Base-by-base conservation (phyloP, 2,888 invertebrate genomes). In the Caprella mutica region DNA sequence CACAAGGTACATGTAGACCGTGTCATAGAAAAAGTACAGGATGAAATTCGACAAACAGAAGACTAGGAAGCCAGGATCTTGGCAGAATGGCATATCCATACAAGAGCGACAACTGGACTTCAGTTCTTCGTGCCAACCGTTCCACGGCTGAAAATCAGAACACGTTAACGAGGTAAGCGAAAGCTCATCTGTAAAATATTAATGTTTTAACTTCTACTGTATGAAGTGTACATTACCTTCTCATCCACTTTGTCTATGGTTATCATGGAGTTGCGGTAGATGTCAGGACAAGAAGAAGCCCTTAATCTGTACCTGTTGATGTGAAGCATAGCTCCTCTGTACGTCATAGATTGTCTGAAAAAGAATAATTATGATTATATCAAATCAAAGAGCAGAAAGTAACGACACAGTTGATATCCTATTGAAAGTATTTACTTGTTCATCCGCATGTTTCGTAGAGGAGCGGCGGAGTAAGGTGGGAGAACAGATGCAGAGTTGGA, bases 1-100 rank as follows among this genome's bases (percentile, higher is more conserved):
- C 55, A 86, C 85, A 63, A 93, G 77, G 74, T 91, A 94, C 72
- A 94, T 87, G 75, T 96, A 96, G 14, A 93, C 92, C 58, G 94
- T 87, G 70, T 96, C 93, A 65, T 75, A 75, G 86, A 91, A 92
- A 69, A 85, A 82, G 74, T 93, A 94, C 52, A 94, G 78, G 54
- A 92, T 77, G 67, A 91, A 82, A 66, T 91, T 92, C 54, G 91
- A 87, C 17, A 90, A 70, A 56, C 87, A 86, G 70, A 92, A 81
- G 44, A 87, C 77, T 65, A 86, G 77, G 73, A 88, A 90, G 67
- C 86, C 85, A 78, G 73, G 78, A 72, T 86, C 85, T 52, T 77
- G 74, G 72, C 89, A 85, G 74, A 86, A 63, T 12, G 55, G 52
- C 71, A 87, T 81, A 72, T 89, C 87, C 46, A 87, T 76, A 74